Evolutionary conservation across 2,888 invertebrate genomes (phyloP), one percentile per base, ranked within the genome.

Genomic region (Plebejus argus): DNA sequence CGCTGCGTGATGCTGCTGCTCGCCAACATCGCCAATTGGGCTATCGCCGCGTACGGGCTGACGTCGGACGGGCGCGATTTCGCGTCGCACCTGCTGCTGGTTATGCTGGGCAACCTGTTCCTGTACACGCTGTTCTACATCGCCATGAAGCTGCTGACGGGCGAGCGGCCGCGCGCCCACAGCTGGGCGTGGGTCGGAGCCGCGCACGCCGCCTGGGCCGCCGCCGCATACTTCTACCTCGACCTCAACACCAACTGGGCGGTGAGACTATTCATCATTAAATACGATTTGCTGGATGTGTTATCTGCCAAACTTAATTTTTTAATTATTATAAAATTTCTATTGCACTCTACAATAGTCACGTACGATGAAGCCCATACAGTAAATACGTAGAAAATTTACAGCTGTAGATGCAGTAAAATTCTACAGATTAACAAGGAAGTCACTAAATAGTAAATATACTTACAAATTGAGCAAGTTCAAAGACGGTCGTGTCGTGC

Each of bases 101-200:
- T 98, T 72, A 95, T 98, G 83, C 97, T 98, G 95, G 95, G 96
- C 53, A 98, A 98, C 86, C 95, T 98, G 76, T 94, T 98, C 83
- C 93, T 98, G 10, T 98, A 98, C 88, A 96, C 96, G 3, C 89
- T 96, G 58, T 98, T 98, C 91, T 98, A 98, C 88, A 97, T 98
- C 78, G 92, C 96, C 12, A 98, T 98, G 97, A 98, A 98, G 95
- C 84, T 96, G 33, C 90, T 96, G 4, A 95, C 96, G 81, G 88
- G 95, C 61, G 97, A 98, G 86, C 93, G 66, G 20, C 66, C 20
- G 66, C 66, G 66, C 66, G 66, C 66, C 28, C 78, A 0, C 88
- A 93, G 98, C 0, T 89, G 95, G 85, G 90, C 96, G 78, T 97
- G 96, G 88, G 96, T 98, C 71, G 83, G 96, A 0, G 85, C 97